phyloP scores from a whole-genome alignment of 2,888 invertebrate genomes.

The Campaea margaritaria region DNA sequence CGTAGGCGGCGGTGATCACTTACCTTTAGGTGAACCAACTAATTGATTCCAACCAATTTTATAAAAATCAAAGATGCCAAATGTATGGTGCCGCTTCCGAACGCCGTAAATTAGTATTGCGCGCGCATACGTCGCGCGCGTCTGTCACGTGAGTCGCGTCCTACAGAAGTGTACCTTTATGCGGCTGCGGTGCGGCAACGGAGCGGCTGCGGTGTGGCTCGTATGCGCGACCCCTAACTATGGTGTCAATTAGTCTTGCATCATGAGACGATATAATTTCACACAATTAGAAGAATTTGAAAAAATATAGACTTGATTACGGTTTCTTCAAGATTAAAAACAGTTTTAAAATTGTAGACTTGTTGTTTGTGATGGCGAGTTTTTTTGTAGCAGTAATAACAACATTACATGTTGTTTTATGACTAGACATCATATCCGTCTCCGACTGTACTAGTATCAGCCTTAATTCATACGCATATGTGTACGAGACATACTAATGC shows the following conservation, averaged over 20 bases:
- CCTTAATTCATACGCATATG: too few species aligned
- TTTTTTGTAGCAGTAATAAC: constrained; percentile 4
- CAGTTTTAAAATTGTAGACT: constrained; percentile 13
- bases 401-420: constrained; percentile 1
- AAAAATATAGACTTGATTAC: constrained; percentile 32
- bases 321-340: constrained; percentile 11
- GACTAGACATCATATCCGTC: background rate
- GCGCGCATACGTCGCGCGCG: too few species aligned
- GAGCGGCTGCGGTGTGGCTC: background rate
- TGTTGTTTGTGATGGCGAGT: constrained; percentile 2
- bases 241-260: constrained; percentile 42
- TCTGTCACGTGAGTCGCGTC: too few species aligned
- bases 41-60: too few species aligned
- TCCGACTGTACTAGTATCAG: background rate
- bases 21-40: too few species aligned
- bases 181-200: constrained; percentile 1
- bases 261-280: constrained; percentile 38
- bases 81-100: too few species aligned
- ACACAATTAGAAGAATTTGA: constrained; percentile 33
- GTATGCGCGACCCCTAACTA: constrained; percentile 31
- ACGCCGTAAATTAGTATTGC: too few species aligned
- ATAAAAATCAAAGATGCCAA: too few species aligned
- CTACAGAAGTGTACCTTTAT: too few species aligned
- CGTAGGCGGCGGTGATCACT: too few species aligned
- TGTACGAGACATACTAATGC: too few species aligned